Conservation (phyloP, 37 sponge, comb jelly and placozoan genomes). For the Axinella damicornis region DNA sequence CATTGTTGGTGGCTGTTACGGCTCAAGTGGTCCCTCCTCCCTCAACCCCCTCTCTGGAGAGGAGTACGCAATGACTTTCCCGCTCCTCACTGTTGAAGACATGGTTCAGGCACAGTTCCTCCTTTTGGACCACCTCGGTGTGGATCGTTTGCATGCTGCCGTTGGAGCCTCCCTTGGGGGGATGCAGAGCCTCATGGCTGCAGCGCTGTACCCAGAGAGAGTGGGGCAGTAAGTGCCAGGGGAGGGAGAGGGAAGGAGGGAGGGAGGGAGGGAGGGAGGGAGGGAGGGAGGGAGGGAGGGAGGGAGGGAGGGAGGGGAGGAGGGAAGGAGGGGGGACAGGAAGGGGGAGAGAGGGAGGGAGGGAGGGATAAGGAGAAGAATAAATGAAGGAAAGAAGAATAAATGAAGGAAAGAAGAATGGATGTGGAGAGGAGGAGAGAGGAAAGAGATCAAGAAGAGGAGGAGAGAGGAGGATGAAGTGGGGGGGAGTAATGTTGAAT, state of each 20-base stretch:
- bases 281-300: constrained; percentile 11
- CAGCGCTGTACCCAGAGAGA: constrained; percentile 73
- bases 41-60: constrained; percentile 48
- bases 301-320: background rate
- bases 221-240: constrained; percentile 63
- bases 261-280: constrained; percentile 4
- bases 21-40: constrained; percentile 61
- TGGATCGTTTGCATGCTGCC: constrained; percentile 64
- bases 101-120: constrained; percentile 70
- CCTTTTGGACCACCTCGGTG: constrained; percentile 74
- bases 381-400: too few species aligned
- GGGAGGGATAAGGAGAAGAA: too few species aligned
- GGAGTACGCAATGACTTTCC: constrained; percentile 79
- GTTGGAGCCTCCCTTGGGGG: constrained; percentile 83
- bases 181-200: constrained; percentile 75
- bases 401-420: too few species aligned
- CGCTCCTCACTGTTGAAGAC: constrained; percentile 76
- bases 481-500: too few species aligned
- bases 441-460: too few species aligned
- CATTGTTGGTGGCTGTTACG: constrained; percentile 81
- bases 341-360: background rate
- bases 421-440: too few species aligned
- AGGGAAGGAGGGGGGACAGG: too few species aligned
- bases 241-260: background rate
- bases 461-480: too few species aligned